Evolutionary conservation across 2,797 vertebrate species (phyloP), one percentile per base, ranked within the genome.

Genomic region (Syndactyla subalaris): DNA sequence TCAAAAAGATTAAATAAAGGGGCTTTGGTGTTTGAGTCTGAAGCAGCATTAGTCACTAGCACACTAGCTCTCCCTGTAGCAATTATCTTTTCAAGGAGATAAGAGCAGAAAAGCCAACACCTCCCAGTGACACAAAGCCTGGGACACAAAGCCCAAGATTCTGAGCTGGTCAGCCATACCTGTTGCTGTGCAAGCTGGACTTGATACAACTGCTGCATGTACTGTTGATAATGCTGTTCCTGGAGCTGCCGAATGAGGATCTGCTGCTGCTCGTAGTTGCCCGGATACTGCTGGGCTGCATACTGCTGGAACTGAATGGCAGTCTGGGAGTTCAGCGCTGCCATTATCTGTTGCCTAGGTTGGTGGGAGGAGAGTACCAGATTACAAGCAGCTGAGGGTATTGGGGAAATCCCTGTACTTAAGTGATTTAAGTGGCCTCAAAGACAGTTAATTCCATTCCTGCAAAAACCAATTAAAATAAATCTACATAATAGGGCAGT

Each of bases 171-270:
- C 58, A 19, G 76, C 15, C 97, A 6, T 98, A 99, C 99, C 99
- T 99, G 99, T 93, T 99, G 99, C 97, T 99, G 99, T 30, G 99
- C 99, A 15, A 99, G 98, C 98, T 99, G 99, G 85, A 99, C 99
- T 96, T 99, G 99, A 96, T 99, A 99, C 75, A 99, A 98, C 98
- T 99, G 99, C 95, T 99, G 99, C 99, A 99, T 99, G 97, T 99
- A 99, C 95, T 99, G 99, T 95, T 99, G 99, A 96, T 99, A 99
- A 97, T 99, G 99, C 94, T 99, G 99, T 91, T 99, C 99, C 97
- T 99, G 99, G 57, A 99, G 98, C 98, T 99, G 99, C 14, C 99
- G 98, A 97, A 99, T 99, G 86, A 99, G 99, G 87, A 99, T 97
- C 93, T 99, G 98, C 97, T 99, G 99, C 94, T 99, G 99, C 46